Base-by-base conservation (phyloP, 2,113 vertebrate species). In the Albula glossodonta region DNA sequence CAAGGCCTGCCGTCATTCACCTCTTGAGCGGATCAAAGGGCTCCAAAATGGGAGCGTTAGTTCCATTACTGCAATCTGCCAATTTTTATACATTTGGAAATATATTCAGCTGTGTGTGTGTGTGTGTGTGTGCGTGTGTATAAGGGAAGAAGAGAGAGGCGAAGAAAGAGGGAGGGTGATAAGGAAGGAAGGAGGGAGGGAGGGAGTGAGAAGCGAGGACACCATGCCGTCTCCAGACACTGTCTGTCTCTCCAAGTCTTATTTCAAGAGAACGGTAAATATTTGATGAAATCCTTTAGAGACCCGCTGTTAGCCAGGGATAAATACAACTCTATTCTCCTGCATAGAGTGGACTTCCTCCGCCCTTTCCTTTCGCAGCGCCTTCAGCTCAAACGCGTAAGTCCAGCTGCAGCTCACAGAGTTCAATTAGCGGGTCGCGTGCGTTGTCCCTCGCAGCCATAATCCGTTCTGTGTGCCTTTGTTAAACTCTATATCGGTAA, bases 231-330 rank as follows among this genome's bases (percentile, higher is more conserved):
- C 60, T 66, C 60, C 60, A 66, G 60, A 66, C 60, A 66, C 19
- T 5, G 60, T 19, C 60, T 66, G 60, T 66, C 60, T 66, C 60
- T 15, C 60, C 60, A 66, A 66, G 60, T 63, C 53, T 83, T 60
- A 82, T 86, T 86, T 78, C 74, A 78, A 57, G 78, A 83, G 19
- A 80, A 87, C 80, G 84, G 83, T 86, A 91, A 89, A 89, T 89
- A 91, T 89, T 89, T 87, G 87, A 80, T 56, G 8, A 50, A 60
- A n/a, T 51, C 82, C 13, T 51, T 63, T 82, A 63, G 86, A 89
- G 83, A 80, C 63, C 51, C 22, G 63, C 51, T 80, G 80, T 88
- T 83, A 79, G 63, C 77, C 31, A 60, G 56, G 13, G 50, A 89
- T 88, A 85, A 85, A 88, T 88, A 83, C 53, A 51, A 31, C 86